Base-by-base conservation (phyloP, 2,888 invertebrate species). In the Helleia helle region DNA sequence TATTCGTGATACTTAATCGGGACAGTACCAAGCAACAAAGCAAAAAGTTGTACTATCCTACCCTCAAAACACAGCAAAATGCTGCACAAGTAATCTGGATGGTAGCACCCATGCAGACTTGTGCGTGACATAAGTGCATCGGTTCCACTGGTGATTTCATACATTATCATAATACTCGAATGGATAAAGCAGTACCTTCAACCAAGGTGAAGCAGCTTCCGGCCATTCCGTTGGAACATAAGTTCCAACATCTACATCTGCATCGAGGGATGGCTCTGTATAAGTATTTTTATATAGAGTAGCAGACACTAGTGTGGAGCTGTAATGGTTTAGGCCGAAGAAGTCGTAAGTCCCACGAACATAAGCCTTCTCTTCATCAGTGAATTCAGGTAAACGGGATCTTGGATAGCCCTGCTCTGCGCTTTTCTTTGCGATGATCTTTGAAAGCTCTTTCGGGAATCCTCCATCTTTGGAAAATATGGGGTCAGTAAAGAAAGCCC, bases 401-500 rank as follows among this genome's bases (percentile, higher is more conserved):
- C 59, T 50, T 8, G 51, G 41, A 44, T 58, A 60, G 1, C 65
- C 59, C 50, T 68, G 59, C 11, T 54, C 55, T 8, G 55, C 45
- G 46, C 69, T 62, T 36, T 64, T 65, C 8, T 63, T 58, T 0
- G 73, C 83, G 0, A 88, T 63, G 13, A 55, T 54, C n/a, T 74
- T 58, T 17, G 72, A 65, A 39, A 88, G 57, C 14, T 86, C 64
- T 13, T 74, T 65, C 0, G 87, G 87, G 49, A 86, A 88, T 47
- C 87, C 86, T n/a, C 87, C 87, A n/a, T 77, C 59, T 13, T 62
- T 47, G 4, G 71, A 71, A 51, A 75, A 85, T 37, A 87, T 80
- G 1, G 87, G 86, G 36, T 86, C 71, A 0, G 79, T 72, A 54
- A 75, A 85, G 11, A 85, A 43, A 0, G 75, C 86, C 5, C 76